Percentiles rank a stretch among this genome's conserved stretches.
phyloP scores from a whole-genome alignment of 2,888 invertebrate species.

The Mactromeris polynyma region DNA sequence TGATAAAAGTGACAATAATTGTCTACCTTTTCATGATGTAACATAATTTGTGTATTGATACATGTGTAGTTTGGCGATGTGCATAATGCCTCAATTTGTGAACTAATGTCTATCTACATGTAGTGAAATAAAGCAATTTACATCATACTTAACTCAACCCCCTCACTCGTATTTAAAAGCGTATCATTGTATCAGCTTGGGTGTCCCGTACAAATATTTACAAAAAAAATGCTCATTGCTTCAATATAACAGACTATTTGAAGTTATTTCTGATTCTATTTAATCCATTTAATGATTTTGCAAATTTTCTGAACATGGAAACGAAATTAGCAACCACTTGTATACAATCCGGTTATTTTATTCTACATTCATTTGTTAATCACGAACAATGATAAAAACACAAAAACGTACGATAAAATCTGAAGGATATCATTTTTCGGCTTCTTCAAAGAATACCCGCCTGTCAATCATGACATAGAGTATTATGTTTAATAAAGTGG shows the following conservation, averaged over 20 bases:
- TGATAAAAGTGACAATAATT: no score
- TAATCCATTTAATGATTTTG: constrained; percentile 11
- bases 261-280: neutral
- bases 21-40: no score
- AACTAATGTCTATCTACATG: no score
- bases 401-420: constrained; percentile 4
- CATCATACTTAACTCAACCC: no score
- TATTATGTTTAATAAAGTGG: constrained; percentile 3
- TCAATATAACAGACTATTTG: neutral
- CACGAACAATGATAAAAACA: neutral
- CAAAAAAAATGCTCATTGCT: neutral
- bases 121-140: no score
- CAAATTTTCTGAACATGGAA: constrained; percentile 25
- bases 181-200: neutral
- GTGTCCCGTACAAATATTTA: neutral
- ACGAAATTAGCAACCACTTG: constrained; percentile 21
- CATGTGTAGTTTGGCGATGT: no score
- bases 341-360: neutral
- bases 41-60: no score
- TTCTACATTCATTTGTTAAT: neutral
- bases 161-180: no score
- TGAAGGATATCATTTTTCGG: neutral
- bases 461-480: constrained; percentile 28
- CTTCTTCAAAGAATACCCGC: constrained; percentile 31
- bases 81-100: no score